phyloP scores from a whole-genome alignment of 2,113 vertebrate genomes.

The Macroglossus sobrinus region DNA sequence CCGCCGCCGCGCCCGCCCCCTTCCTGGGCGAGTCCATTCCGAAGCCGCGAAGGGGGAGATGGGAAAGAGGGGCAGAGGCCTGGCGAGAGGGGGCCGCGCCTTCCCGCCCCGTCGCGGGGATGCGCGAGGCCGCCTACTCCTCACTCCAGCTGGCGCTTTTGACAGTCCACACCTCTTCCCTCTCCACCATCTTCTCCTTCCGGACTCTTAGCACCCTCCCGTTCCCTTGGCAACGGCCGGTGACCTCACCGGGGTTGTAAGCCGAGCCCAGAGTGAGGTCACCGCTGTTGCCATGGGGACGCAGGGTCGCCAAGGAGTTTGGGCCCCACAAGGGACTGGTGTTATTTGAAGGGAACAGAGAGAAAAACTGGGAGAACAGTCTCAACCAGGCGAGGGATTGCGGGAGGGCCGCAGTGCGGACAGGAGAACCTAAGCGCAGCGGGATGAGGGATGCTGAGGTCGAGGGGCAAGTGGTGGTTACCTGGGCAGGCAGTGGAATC shows the following conservation, averaged over 20 bases:
- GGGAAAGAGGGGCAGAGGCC: background rate
- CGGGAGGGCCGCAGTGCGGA: background rate
- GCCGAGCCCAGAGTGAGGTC: constrained; percentile 69
- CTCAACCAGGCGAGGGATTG: background rate
- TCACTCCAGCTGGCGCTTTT: background rate
- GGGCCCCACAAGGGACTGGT: background rate
- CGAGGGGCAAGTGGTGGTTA: background rate
- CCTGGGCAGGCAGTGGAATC: background rate
- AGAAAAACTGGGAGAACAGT: background rate
- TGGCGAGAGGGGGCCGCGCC: background rate
- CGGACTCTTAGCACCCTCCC: constrained; percentile 6
- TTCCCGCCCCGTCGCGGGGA: background rate
- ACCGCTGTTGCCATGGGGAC: constrained; percentile 70
- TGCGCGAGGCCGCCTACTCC: background rate
- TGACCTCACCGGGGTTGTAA: constrained; percentile 66
- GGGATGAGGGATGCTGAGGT: background rate
- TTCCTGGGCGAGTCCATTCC: constrained; percentile 52
- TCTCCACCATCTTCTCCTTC: background rate
- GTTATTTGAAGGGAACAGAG: background rate
- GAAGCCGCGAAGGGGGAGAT: background rate
- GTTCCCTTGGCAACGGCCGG: constrained; percentile 67
- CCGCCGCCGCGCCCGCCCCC: background rate
- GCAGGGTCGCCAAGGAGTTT: constrained; percentile 50
- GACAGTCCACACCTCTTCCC: background rate
- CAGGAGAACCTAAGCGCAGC: background rate